Evolutionary conservation across 2,888 invertebrate species (phyloP).

Genomic region (Lycocerus yunnanus): DNA sequence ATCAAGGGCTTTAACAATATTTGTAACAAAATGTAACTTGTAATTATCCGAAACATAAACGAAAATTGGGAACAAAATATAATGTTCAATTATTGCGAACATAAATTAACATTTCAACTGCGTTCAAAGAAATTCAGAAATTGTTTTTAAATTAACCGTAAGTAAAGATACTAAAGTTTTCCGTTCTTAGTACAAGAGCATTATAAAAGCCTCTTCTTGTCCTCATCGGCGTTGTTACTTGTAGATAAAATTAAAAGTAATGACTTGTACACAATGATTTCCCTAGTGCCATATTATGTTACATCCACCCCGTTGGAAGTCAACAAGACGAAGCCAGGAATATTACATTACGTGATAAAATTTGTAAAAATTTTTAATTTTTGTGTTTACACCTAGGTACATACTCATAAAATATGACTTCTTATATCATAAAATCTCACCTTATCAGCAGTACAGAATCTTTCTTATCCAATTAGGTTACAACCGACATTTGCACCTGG

Average conservation of each 20-base stretch:
- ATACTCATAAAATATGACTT: conserved; percentile 9
- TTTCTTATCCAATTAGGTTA: not conserved
- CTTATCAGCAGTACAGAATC: conserved; percentile 1
- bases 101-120: not conserved
- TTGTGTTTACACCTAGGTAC: conserved; percentile 1
- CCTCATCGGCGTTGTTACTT: conserved; percentile 30
- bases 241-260: conserved; percentile 39
- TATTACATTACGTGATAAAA: conserved; percentile 22
- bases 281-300: conserved; percentile 35
- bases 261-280: conserved; percentile 38
- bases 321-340: conserved; percentile 26
- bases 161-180: not conserved
- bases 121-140: not conserved
- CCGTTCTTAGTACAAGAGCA: not conserved
- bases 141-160: not conserved
- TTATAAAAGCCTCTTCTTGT: conserved; percentile 6
- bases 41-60: not conserved
- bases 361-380: conserved; percentile 13
- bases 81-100: not conserved
- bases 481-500: not conserved
- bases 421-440: conserved; percentile 4
- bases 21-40: not conserved
- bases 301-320: conserved; percentile 30
- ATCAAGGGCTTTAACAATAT: not conserved
- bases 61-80: not conserved